A percentile compares a stretch with the other conserved stretches of the same genome.
phyloP scores from a whole-genome alignment of 2,888 invertebrate genomes.

The Caenorhabditis auriculariae region DNA sequence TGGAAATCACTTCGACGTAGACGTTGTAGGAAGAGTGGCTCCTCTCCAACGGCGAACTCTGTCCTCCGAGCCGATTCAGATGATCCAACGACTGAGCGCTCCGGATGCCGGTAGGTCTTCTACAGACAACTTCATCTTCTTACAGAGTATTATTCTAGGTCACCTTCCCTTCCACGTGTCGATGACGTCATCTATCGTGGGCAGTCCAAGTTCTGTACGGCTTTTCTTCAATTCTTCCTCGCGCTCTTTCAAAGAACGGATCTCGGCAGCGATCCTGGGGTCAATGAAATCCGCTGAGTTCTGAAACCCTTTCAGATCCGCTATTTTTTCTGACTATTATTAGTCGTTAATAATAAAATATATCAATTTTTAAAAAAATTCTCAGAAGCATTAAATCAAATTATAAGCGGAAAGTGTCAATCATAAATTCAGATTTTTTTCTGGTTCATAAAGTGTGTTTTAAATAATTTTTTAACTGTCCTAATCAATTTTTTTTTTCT shows the following conservation, averaged over 20 bases:
- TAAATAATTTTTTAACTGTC: too few species aligned
- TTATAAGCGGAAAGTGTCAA: too few species aligned
- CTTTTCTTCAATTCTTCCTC: conserved; percentile 67
- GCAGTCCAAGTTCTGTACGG: conserved; percentile 48
- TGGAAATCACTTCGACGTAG: conserved; percentile 10
- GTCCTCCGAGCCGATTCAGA: conserved; percentile 10
- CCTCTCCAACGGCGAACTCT: conserved; percentile 16
- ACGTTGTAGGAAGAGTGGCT: conserved; percentile 36
- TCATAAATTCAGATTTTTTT: too few species aligned
- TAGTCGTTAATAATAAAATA: too few species aligned
- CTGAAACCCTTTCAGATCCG: too few species aligned
- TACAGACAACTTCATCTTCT: too few species aligned
- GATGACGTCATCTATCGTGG: conserved; percentile 31
- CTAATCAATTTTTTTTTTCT: not conserved
- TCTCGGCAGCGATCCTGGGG: conserved; percentile 63
- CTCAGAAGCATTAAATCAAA: too few species aligned
- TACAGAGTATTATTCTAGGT: conserved; percentile 12
- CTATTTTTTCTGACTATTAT: too few species aligned
- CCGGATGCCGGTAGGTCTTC: conserved; percentile 22
- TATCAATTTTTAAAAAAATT: too few species aligned
- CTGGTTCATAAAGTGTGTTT: too few species aligned
- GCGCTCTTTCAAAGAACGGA: conserved; percentile 67
- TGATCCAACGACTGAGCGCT: conserved; percentile 39
- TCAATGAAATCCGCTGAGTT: conserved; percentile 38
- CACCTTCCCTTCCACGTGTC: conserved; percentile 23